Percentiles rank a stretch among this genome's conserved stretches.
phyloP scores from a whole-genome alignment of 2,797 vertebrate genomes.

The Pseudochaenichthys georgianus region DNA sequence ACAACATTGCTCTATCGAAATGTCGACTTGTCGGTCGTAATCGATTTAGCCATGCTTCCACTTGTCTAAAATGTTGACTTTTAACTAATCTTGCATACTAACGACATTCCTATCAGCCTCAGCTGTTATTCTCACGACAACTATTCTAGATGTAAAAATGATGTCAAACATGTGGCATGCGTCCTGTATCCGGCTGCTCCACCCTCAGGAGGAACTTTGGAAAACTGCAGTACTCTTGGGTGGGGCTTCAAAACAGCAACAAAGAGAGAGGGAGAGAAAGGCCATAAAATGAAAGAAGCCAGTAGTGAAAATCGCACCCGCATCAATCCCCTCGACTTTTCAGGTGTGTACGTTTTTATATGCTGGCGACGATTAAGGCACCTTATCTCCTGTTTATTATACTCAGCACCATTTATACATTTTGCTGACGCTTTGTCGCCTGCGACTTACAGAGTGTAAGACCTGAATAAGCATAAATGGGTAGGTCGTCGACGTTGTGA shows the following conservation, averaged over 20 bases:
- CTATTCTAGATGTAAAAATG: neutral
- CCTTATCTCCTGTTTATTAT: conserved; percentile 28
- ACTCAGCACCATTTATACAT: conserved; percentile 44
- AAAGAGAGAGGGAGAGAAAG: neutral
- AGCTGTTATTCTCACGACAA: too few relatives aligned
- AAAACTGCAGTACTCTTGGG: conserved; percentile 58
- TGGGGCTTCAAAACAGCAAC: conserved; percentile 43
- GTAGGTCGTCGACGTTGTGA: conserved; percentile 6
- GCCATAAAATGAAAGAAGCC: conserved; percentile 17
- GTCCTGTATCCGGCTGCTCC: conserved; percentile 23
- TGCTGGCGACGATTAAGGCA: conserved; percentile 12
- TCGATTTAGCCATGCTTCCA: too few relatives aligned
- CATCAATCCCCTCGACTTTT: conserved; percentile 28
- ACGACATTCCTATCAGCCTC: too few relatives aligned
- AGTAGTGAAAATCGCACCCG: conserved; percentile 33
- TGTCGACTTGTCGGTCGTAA: too few relatives aligned
- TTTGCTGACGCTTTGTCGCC: conserved; percentile 38
- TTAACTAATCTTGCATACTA: too few relatives aligned
- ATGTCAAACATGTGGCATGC: neutral
- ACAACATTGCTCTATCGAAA: too few relatives aligned
- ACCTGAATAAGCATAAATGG: conserved; percentile 36
- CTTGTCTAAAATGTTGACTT: too few relatives aligned
- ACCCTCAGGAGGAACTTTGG: conserved; percentile 32
- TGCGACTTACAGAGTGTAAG: neutral
- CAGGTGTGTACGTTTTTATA: conserved; percentile 20